Evolutionary conservation across 64 coral and sea anemone genomes (phyloP), one percentile per base, ranked within the genome.

Genomic region (Platygyra sinensis): DNA sequence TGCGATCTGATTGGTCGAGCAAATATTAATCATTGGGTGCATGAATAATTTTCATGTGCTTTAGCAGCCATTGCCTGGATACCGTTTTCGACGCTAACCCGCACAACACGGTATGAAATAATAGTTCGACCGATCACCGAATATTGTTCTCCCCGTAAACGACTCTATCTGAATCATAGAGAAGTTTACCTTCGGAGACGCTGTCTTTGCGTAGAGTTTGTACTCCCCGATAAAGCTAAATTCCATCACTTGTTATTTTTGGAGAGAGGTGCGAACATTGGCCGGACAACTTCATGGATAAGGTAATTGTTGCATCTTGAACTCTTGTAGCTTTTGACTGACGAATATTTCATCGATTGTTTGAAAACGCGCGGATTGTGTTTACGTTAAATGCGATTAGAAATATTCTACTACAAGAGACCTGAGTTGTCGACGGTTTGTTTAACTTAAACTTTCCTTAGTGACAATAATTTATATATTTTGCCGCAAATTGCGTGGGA

Each of bases 81-180:
- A 85, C 81, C 62, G 46, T 85, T 69, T 46, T 71, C 36, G 81
- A 85, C 81, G 81, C 81, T 72, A 51, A 85, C 38, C 49, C 19
- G 24, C 2, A 62, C 30, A 85, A 85, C 62, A 85, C 62, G 4
- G 36, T 3, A 7, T 5, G 30, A 42, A 65, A 17, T 18, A 52
- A 24, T 4, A 17, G 2, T 4, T n/a, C 24, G 75, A 39, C 20
- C n/a, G 49, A 42, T 10, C 13, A 20, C 74, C 6, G 52, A 49
- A 27, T 24, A 57, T 79, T 14, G 24, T 79, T 55, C 51, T 2
- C 63, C 8, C 1, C 3, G 2, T 19, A 15, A 64, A 22, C 9
- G 65, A 20, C 29, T 9, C 42, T 20, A 16, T 22, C 24, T 30
- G 60, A 32, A 83, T 62, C 22, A 9, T 38, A 52, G 81, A 71